A percentile compares a stretch with the other conserved stretches of the same genome.
phyloP scores from a whole-genome alignment of 2,888 invertebrate genomes.

The Mythimna ferrago region DNA sequence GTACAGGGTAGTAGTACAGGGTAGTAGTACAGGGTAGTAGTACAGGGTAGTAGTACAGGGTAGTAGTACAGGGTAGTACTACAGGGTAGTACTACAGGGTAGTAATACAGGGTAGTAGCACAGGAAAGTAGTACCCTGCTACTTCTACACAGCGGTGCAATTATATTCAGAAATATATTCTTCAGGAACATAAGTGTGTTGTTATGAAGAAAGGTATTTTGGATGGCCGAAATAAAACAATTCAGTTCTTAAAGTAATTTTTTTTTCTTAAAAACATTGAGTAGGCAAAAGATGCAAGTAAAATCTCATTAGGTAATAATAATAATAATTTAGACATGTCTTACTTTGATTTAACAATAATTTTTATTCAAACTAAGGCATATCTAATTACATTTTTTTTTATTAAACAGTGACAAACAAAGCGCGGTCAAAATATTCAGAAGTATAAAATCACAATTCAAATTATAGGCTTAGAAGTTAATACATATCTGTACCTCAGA shows the following conservation, averaged over 20 bases:
- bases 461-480: background rate
- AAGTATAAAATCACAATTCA: constrained; percentile 24
- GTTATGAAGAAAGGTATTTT: too few relatives aligned
- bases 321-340: constrained; percentile 9
- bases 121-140: too few relatives aligned
- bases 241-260: constrained; percentile 21
- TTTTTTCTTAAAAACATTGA: constrained; percentile 51
- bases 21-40: too few relatives aligned
- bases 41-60: too few relatives aligned
- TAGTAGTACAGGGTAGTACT: too few relatives aligned
- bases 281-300: constrained; percentile 16
- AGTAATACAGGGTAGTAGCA: too few relatives aligned
- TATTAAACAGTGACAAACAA: background rate
- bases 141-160: too few relatives aligned
- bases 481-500: too few relatives aligned
- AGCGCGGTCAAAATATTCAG: background rate
- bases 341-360: background rate
- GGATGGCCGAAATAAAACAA: constrained; percentile 22
- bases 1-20: too few relatives aligned
- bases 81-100: too few relatives aligned
- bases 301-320: constrained; percentile 53
- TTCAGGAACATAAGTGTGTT: background rate
- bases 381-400: constrained; percentile 4
- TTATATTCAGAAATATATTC: too few relatives aligned
- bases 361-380: constrained; percentile 19